phyloP scores from a whole-genome alignment of 2,797 vertebrate genomes.

The Botia almorhae region DNA sequence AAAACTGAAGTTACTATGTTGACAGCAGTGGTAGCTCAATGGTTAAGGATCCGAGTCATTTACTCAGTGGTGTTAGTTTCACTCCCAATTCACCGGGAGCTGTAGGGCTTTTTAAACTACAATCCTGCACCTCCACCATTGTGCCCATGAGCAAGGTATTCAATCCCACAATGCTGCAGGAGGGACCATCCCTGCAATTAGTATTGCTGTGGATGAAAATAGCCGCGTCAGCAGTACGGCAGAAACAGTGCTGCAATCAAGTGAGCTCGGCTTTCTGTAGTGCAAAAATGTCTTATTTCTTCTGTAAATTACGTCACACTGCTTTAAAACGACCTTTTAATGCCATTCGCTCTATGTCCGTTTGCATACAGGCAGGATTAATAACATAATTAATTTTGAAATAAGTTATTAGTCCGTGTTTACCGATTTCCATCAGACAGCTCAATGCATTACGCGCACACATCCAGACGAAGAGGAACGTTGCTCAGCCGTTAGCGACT shows the following conservation, averaged over 20 bases:
- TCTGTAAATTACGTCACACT: not conserved
- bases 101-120: not conserved
- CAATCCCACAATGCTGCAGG: conserved; percentile 36
- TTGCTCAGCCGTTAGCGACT: conserved; percentile 9
- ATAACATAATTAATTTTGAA: conserved; percentile 31
- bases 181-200: conserved; percentile 33
- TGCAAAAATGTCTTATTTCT: not conserved
- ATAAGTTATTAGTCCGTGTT: conserved; percentile 23
- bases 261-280: conserved; percentile 20
- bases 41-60: not conserved
- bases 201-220: conserved; percentile 43
- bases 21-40: not conserved
- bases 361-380: conserved; percentile 26
- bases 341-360: not conserved
- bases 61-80: not conserved
- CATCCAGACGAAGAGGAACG: not conserved
- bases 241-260: conserved; percentile 23
- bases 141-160: conserved; percentile 23
- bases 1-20: not conserved
- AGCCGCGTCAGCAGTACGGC: conserved; percentile 28
- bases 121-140: conserved; percentile 1
- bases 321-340: conserved; percentile 35
- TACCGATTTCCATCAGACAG: conserved; percentile 16
- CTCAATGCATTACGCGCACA: conserved; percentile 3
- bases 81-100: not conserved